Conservation (phyloP, 2,888 invertebrate species). For the Eledone cirrhosa region DNA sequence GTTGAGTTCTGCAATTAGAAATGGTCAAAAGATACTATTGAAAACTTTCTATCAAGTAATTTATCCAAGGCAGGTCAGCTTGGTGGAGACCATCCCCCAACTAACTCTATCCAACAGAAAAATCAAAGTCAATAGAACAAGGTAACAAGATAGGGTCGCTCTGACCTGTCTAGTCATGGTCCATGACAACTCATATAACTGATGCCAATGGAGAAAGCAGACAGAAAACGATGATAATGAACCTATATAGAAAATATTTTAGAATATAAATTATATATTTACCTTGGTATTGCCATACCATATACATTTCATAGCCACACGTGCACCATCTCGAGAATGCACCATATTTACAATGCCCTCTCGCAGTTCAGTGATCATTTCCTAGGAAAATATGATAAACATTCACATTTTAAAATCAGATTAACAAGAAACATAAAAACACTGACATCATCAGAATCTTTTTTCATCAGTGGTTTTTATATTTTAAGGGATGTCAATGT, state of each 20-base stretch:
- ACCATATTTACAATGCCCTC: constrained; percentile 75
- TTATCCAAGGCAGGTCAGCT: too few relatives aligned
- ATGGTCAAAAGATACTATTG: too few relatives aligned
- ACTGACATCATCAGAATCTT: too few relatives aligned
- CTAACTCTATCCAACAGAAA: too few relatives aligned
- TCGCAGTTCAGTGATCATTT: constrained; percentile 79
- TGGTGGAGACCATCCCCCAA: too few relatives aligned
- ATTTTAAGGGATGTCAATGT: too few relatives aligned
- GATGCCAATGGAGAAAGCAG: neutral
- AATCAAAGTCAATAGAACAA: too few relatives aligned
- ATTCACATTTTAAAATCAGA: neutral
- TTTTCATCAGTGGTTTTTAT: too few relatives aligned
- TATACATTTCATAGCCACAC: constrained; percentile 83
- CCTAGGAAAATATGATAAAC: constrained; percentile 65
- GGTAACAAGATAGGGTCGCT: too few relatives aligned
- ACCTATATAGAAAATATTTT: neutral
- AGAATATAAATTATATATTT: constrained; percentile 23
- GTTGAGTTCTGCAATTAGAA: too few relatives aligned
- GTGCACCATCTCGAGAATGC: constrained; percentile 84
- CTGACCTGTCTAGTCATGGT: neutral
- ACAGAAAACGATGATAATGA: neutral
- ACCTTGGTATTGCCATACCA: constrained; percentile 79
- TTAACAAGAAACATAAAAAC: too few relatives aligned
- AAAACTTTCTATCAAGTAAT: too few relatives aligned
- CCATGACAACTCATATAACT: neutral